These are phyloP conservation scores for Equus quagga DNA, from an alignment of 2,113 vertebrate genomes.

Conservation along the genomic window DNA sequence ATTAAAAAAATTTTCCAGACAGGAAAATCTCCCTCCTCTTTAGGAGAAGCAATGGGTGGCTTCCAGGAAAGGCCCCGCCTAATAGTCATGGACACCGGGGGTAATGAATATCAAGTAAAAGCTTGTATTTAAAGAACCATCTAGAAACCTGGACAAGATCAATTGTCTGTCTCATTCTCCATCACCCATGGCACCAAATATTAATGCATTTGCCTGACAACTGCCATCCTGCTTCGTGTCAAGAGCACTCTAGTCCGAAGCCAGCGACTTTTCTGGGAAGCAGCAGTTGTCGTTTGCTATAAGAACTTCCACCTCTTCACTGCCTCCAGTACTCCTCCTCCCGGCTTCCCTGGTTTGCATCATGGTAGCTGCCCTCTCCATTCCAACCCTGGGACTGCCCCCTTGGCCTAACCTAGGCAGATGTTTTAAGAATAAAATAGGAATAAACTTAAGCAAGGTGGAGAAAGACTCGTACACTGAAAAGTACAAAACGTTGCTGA, in stretches of 20 bases:
- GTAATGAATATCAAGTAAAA: slow-evolving; percentile 2
- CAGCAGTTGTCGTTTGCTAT: background rate
- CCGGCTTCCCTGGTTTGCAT: background rate
- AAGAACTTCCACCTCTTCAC: background rate
- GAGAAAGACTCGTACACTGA: background rate
- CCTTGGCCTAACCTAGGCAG: background rate
- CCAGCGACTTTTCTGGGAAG: background rate
- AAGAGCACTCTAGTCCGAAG: background rate
- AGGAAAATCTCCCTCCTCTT: background rate
- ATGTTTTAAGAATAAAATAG: slow-evolving; percentile 5
- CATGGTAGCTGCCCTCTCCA: background rate
- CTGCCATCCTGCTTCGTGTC: background rate
- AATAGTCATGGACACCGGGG: background rate
- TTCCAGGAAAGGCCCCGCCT: background rate
- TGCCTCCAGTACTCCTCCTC: background rate
- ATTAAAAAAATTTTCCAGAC: background rate
- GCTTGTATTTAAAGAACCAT: background rate
- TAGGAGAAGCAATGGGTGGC: background rate
- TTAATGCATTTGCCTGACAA: background rate
- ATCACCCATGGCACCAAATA: background rate
- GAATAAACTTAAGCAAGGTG: background rate
- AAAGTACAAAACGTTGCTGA: background rate
- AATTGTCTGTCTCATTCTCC: background rate
- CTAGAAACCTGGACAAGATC: background rate
- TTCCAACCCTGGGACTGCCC: background rate